Conservation (phyloP, 2,888 invertebrate genomes). For the Erebia palarica region DNA sequence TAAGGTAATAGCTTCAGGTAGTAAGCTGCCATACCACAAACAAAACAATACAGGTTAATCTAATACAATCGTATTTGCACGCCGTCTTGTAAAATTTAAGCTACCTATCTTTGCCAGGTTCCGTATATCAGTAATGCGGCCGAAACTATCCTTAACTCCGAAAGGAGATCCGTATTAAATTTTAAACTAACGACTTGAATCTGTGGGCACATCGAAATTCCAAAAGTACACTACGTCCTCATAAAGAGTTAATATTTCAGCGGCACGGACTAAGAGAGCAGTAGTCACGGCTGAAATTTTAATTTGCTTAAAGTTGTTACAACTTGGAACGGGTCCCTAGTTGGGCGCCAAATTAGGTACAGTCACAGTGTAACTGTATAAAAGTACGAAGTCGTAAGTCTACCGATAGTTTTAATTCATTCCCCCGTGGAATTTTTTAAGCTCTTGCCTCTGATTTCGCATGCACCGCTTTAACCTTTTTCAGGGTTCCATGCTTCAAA, state of each 20-base stretch:
- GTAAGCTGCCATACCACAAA: too few relatives aligned
- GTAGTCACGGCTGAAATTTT: constrained; percentile 78
- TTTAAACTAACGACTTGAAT: constrained; percentile 69
- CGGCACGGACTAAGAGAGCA: constrained; percentile 72
- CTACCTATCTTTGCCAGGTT: neutral
- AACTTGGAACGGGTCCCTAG: constrained; percentile 78
- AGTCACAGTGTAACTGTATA: constrained; percentile 54
- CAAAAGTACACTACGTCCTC: constrained; percentile 70
- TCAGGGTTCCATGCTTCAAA: constrained; percentile 1
- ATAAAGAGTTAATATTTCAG: constrained; percentile 81
- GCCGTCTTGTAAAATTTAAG: neutral
- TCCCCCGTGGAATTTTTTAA: constrained; percentile 56
- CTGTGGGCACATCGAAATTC: constrained; percentile 59
- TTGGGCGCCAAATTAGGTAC: constrained; percentile 78
- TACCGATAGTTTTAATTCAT: constrained; percentile 76
- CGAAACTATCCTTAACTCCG: constrained; percentile 58
- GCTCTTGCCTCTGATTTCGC: constrained; percentile 50
- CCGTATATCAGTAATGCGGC: neutral
- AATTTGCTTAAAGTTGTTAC: constrained; percentile 82
- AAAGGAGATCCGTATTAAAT: constrained; percentile 66
- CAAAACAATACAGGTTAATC: too few relatives aligned
- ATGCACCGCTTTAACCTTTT: constrained; percentile 45
- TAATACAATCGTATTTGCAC: too few relatives aligned
- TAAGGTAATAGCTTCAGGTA: too few relatives aligned
- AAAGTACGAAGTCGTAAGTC: constrained; percentile 61